Base-by-base conservation (phyloP, 1,140 invertebrate genomes). In the Rhizoglyphus robini region DNA sequence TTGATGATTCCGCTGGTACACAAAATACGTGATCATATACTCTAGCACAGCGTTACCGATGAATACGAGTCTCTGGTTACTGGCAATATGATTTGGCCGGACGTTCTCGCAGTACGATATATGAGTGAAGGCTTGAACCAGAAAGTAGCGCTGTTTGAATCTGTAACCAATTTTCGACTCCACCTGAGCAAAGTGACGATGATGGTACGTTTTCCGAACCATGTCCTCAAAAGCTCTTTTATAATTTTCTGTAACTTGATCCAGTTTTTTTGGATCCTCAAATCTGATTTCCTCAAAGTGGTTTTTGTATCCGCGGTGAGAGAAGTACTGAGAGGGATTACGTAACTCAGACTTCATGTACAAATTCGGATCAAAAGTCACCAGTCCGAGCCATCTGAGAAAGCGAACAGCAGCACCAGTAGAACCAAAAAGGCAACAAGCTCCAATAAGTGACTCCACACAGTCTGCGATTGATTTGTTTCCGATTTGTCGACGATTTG, bases 1-100 rank as follows among this genome's bases (percentile, higher is more conserved):
- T 62, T 69, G 64, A 63, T 82, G 72, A 0, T 73, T 73, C 67
- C 80, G 81, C 23, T 83, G 80, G 73, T 84, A 96, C 49, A 96
- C 85, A 70, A 90, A 83, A 15, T 83, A 79, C 0, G 93, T 95
- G 4, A 96, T 87, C 0, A 96, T 77, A 75, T 93, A 95, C 78
- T 97, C 93, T n/a, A 83, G 72, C 47, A 83, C 77, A 29, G 82
- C 81, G 75, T 83, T 82, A 15, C 82, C 82, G 5, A 84, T 73
- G 72, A 83, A 84, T 71, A 83, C 82, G 29, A 83, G 69, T 58
- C 81, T 69, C 63, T 76, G 82, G 72, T 83, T 83, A 69, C 80
- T 82, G 11, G 58, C 15, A 2, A 60, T 60, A 46, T 34, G n/a
- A n/a, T n/a, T 34, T 3, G 11, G 27, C 30, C 15, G n/a, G 2